A percentile compares a stretch with the other conserved stretches of the same genome.
These are phyloP conservation scores for Brachyistius frenatus DNA, from an alignment of 2,113 vertebrate species.

Conservation along the genomic window DNA sequence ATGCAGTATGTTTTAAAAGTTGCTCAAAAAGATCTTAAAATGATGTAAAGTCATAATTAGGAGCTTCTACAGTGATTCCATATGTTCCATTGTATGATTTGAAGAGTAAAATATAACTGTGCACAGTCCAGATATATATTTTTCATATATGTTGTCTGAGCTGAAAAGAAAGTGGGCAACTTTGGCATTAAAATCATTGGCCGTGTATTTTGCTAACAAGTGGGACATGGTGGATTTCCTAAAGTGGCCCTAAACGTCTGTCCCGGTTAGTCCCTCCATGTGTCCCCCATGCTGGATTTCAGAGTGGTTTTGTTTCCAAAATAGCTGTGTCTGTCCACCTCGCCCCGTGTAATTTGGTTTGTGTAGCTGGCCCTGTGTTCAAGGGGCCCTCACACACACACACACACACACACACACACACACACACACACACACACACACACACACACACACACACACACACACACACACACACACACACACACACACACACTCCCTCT, in stretches of 20 bases:
- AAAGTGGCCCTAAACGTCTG: constrained; percentile 69
- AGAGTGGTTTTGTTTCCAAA: constrained; percentile 82
- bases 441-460: no score
- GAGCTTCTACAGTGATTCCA: no score
- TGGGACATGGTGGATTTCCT: constrained; percentile 75
- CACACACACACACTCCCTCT: no score
- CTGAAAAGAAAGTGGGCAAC: no score
- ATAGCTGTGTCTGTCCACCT: constrained; percentile 82
- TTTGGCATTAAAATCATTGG: constrained; percentile 65
- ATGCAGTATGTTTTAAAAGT: no score
- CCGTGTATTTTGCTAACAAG: constrained; percentile 54
- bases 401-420: constrained; percentile 42
- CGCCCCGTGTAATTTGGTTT: constrained; percentile 83
- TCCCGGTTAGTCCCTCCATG: constrained; percentile 59
- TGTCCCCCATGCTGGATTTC: constrained; percentile 77
- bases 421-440: constrained; percentile 43
- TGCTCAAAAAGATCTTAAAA: no score
- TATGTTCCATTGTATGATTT: no score
- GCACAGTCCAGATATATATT: no score
- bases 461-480: no score
- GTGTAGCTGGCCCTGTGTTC: constrained; percentile 71
- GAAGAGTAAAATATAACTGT: no score
- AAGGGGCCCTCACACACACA: constrained; percentile 51
- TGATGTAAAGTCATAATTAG: no score
- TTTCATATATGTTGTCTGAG: no score